Base-by-base conservation (phyloP, 2,797 vertebrate genomes). In the Crax fasciolata region DNA sequence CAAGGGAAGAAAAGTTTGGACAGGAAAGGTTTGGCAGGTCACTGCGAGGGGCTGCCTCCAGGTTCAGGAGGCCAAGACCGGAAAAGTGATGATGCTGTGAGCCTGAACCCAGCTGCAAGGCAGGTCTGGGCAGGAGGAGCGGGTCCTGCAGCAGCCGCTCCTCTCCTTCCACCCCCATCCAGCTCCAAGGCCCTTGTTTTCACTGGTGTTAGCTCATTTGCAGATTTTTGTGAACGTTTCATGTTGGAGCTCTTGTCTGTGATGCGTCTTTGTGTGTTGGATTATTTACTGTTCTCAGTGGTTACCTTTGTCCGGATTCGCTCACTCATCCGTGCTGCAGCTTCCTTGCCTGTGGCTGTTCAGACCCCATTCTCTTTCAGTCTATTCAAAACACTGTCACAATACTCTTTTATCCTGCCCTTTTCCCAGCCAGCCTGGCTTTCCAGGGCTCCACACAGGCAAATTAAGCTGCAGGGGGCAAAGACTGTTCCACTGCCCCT, bases 11-110 rank as follows among this genome's bases (percentile, higher is more conserved):
- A 12, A 58, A 81, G 62, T 90, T 93, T 83, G 91, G 72, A 80
- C 24, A 95, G 72, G 65, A 90, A 70, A 92, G 87, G 89, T 87
- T 90, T 95, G 72, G 41, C 86, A 94, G 96, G 87, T 94, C 80
- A 88, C 44, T 88, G 11, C 0, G 2, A 92, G 93, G 84, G 84
- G 55, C 58, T 74, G 46, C 78, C 48, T 19, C 13, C 28, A 73
- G 70, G 83, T 94, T 94, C 83, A 84, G 71, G 80, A 90, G 91
- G 85, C 89, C 59, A 79, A 63, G 67, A 15, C 70, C 68, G 48
- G 48, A 88, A 90, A 86, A 96, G 32, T 78, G 91, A 93, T 94
- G 85, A 89, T 87, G 80, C 52, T 91, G 89, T 68, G 84, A 76
- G 67, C 88, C 74, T 87, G 91, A 62, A 87, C 94, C 72, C 90